These are phyloP conservation scores for Pristionchus mayeri DNA, from an alignment of 2,888 invertebrate species.

Conservation along the genomic window DNA sequence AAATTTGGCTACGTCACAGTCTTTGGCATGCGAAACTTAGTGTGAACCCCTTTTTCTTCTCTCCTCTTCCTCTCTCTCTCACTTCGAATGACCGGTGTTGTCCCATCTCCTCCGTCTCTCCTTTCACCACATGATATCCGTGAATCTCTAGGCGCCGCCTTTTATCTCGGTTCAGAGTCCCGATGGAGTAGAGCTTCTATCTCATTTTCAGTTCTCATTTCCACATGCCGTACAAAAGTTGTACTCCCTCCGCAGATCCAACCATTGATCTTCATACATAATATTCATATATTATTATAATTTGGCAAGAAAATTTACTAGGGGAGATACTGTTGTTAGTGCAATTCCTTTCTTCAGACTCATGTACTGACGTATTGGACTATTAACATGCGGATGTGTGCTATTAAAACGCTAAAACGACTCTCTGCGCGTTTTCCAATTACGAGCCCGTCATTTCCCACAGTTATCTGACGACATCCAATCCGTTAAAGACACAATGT, in stretches of 20 bases:
- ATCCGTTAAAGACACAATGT: neutral
- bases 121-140: slow-evolving; percentile 37
- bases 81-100: slow-evolving; percentile 17
- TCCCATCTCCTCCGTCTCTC: neutral
- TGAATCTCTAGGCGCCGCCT: slow-evolving; percentile 35
- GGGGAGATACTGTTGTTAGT: too few relatives aligned
- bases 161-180: slow-evolving; percentile 34
- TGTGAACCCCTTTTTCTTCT: neutral
- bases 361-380: too few relatives aligned
- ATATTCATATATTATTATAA: too few relatives aligned
- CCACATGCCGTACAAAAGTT: too few relatives aligned
- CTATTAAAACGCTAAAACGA: too few relatives aligned
- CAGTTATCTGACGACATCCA: slow-evolving; percentile 27
- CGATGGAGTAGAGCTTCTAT: too few relatives aligned
- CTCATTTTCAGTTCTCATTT: too few relatives aligned
- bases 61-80: neutral
- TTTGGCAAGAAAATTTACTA: too few relatives aligned
- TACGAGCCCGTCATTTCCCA: neutral
- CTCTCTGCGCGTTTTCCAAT: neutral
- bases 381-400: too few relatives aligned
- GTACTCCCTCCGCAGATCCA: too few relatives aligned
- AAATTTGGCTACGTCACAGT: neutral
- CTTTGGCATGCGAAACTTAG: neutral
- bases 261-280: too few relatives aligned
- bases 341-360: too few relatives aligned